A percentile compares a stretch with the other conserved stretches of the same genome.
phyloP scores from a whole-genome alignment of 1,140 invertebrate genomes.

The Ruditapes philippinarum region DNA sequence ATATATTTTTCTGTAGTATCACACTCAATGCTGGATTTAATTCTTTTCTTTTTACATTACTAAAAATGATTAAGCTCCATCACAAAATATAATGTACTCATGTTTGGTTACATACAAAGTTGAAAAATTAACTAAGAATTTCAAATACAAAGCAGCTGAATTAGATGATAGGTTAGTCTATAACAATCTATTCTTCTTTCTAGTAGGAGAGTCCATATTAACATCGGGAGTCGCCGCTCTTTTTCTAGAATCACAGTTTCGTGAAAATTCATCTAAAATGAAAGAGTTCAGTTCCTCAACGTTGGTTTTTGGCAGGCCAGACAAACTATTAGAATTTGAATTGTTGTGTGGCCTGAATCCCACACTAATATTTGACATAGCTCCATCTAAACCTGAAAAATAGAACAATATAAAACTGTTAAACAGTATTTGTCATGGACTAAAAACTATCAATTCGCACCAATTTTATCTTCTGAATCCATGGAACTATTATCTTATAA shows the following conservation, averaged over 20 bases:
- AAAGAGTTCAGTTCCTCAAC: constrained; percentile 91
- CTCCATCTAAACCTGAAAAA: constrained; percentile 85
- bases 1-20: too few relatives aligned
- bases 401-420: too few relatives aligned
- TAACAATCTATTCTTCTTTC: constrained; percentile 86
- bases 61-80: too few relatives aligned
- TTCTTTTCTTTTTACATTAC: too few relatives aligned
- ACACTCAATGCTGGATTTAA: too few relatives aligned
- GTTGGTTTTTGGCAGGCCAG: constrained; percentile 72
- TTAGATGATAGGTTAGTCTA: neutral
- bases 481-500: too few relatives aligned
- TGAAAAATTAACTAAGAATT: neutral
- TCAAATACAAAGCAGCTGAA: neutral
- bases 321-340: constrained; percentile 56
- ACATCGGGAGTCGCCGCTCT: constrained; percentile 88
- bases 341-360: constrained; percentile 76
- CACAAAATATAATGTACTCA: too few relatives aligned
- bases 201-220: constrained; percentile 91
- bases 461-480: too few relatives aligned
- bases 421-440: too few relatives aligned
- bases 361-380: constrained; percentile 86
- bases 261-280: constrained; percentile 92
- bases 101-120: too few relatives aligned
- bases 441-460: too few relatives aligned
- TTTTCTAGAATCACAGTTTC: constrained; percentile 89